Conservation (phyloP, 2,888 invertebrate species). For the Lapara coniferarum region DNA sequence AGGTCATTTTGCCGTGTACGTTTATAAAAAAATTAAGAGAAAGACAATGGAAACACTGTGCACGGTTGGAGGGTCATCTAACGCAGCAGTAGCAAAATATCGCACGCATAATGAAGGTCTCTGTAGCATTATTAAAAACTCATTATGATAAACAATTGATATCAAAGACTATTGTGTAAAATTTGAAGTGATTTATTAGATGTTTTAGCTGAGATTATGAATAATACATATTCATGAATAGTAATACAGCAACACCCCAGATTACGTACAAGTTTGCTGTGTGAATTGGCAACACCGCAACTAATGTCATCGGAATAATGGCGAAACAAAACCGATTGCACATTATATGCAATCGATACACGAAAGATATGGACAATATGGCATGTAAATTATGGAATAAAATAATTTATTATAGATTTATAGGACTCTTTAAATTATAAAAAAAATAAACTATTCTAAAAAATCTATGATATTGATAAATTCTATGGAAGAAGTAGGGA, state of each 20-base stretch:
- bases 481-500: too few species aligned
- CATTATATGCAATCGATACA: background rate
- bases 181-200: background rate
- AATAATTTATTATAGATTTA: background rate
- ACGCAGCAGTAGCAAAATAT: background rate
- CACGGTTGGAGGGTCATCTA: background rate
- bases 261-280: background rate
- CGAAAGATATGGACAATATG: background rate
- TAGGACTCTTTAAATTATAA: background rate
- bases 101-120: background rate
- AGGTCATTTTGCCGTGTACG: background rate
- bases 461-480: too few species aligned
- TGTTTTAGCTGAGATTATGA: background rate
- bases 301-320: background rate
- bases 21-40: background rate
- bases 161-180: background rate
- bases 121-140: background rate
- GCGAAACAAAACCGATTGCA: slow-evolving; percentile 2
- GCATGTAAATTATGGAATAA: background rate
- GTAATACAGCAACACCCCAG: background rate
- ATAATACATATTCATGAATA: slow-evolving; percentile 8
- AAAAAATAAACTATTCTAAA: too few species aligned
- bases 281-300: background rate
- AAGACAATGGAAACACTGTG: too few species aligned
- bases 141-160: background rate